Conservation (phyloP, 2,888 invertebrate genomes). For the Ornithoptera alexandrae region DNA sequence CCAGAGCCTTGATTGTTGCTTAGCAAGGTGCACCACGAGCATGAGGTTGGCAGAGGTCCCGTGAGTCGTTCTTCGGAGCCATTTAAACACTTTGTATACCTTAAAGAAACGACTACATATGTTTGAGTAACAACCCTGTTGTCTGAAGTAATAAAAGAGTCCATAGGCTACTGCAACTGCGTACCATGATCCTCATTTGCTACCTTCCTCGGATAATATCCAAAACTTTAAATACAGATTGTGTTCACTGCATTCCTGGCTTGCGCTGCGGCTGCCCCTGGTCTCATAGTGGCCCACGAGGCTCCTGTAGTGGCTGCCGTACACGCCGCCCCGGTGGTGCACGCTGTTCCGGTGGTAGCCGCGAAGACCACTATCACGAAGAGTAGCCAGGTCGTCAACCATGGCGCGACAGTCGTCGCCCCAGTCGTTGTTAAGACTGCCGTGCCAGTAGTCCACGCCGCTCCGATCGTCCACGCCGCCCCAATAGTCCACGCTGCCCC, state of each 20-base stretch:
- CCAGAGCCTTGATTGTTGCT: no score
- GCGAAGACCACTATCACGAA: conserved; percentile 71
- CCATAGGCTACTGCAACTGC: no score
- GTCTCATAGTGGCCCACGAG: conserved; percentile 59
- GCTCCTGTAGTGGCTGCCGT: conserved; percentile 61
- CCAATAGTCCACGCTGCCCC: conserved; percentile 47
- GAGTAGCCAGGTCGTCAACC: conserved; percentile 73
- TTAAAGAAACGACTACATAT: no score
- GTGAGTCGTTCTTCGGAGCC: no score
- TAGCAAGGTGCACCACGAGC: no score
- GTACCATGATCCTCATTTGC: no score
- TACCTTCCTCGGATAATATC: no score
- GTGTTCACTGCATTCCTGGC: conserved; percentile 74
- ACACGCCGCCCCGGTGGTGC: conserved; percentile 59
- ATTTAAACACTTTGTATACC: no score
- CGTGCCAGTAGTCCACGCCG: conserved; percentile 38
- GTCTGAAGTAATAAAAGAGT: no score
- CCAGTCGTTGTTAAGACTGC: conserved; percentile 42
- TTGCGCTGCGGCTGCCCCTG: conserved; percentile 72
- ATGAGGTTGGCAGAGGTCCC: no score
- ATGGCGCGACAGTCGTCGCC: conserved; percentile 58
- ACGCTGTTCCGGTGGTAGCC: conserved; percentile 50
- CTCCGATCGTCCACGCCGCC: conserved; percentile 42
- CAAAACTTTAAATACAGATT: conserved; percentile 51
- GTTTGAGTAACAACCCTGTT: no score